Percentiles rank a stretch among this genome's conserved stretches.
These are phyloP conservation scores for pig (Sus scrofa) DNA, from an alignment of 2,113 vertebrate species.

Conservation along the genomic window T2T-Sscrofa CM000820.6:119029001-119029500, in stretches of 20 bases:
- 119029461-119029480: not conserved
- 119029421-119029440: not conserved
- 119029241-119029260: not conserved
- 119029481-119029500: not conserved
- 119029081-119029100: not conserved
- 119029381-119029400: constrained; percentile 5
- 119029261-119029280: not conserved
- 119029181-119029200: not conserved
- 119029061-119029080: not conserved
- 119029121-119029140: not conserved
- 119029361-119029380: not conserved
- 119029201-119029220: not conserved
- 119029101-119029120: not conserved
- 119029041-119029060: not conserved
- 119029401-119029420: not conserved
- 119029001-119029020: not conserved
- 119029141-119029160: not conserved
- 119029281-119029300: not conserved
- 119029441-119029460: not conserved
- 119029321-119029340: not conserved
- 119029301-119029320: not conserved
- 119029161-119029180: not conserved
- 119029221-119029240: not conserved
- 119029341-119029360: not conserved
- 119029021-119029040: not conserved